phyloP scores from a whole-genome alignment of 2,797 vertebrate genomes.

The Adrianichthys oophorus region DNA sequence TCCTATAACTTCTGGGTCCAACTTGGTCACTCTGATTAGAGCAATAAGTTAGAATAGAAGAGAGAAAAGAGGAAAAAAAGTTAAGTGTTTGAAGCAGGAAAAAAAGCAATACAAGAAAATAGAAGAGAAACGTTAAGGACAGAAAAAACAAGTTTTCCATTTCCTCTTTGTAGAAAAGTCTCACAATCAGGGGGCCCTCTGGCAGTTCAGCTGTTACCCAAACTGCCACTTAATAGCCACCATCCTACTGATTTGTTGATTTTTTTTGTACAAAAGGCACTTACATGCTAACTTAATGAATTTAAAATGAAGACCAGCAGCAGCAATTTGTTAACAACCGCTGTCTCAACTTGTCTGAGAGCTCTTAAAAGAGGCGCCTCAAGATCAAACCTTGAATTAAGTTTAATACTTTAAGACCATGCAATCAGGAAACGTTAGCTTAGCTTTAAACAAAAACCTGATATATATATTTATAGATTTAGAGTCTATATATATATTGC shows the following conservation, averaged over 20 bases:
- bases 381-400: slow-evolving; percentile 38
- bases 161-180: slow-evolving; percentile 2
- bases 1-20: slow-evolving; percentile 89
- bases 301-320: slow-evolving; percentile 33
- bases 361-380: slow-evolving; percentile 2
- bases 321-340: slow-evolving; percentile 17
- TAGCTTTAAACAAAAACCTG: slow-evolving; percentile 34
- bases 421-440: slow-evolving; percentile 38
- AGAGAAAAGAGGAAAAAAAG: slow-evolving; percentile 13
- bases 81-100: slow-evolving; percentile 18
- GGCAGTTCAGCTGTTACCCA: slow-evolving; percentile 50
- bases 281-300: slow-evolving; percentile 33
- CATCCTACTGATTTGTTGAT: slow-evolving; percentile 42
- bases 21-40: slow-evolving; percentile 84
- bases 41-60: slow-evolving; percentile 35
- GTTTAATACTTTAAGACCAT: slow-evolving; percentile 15
- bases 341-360: slow-evolving; percentile 17
- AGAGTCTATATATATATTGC: not conserved
- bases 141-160: slow-evolving; percentile 7
- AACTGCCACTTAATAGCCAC: slow-evolving; percentile 29
- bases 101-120: slow-evolving; percentile 6
- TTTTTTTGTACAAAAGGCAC: slow-evolving; percentile 21
- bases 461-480: slow-evolving; percentile 15
- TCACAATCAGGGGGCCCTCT: slow-evolving; percentile 24
- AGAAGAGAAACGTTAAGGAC: slow-evolving; percentile 7